phyloP scores from a whole-genome alignment of 1,140 invertebrate genomes.

The Lordiphosa stackelbergi region DNA sequence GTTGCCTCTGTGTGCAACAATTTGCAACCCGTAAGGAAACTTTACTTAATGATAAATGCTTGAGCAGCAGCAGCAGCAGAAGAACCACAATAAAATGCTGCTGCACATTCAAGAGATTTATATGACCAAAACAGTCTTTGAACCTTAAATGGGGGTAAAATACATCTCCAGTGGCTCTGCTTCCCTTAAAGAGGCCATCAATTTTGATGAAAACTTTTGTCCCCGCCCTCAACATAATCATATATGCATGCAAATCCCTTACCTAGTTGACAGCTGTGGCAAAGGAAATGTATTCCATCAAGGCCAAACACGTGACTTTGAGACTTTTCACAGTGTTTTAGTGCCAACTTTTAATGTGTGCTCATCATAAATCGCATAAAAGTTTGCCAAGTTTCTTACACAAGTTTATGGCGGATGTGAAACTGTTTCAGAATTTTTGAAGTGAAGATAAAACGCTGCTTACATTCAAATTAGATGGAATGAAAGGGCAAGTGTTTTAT shows the following conservation, averaged over 20 bases:
- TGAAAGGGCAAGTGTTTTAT: too few relatives aligned
- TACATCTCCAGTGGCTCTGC: constrained; percentile 3
- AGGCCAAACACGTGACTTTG: constrained; percentile 9
- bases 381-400: too few relatives aligned
- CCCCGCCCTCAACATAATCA: too few relatives aligned
- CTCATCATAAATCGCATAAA: too few relatives aligned
- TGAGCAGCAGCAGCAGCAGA: constrained; percentile 19
- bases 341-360: constrained; percentile 13
- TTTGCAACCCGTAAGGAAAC: constrained; percentile 61
- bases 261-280: neutral
- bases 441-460: too few relatives aligned
- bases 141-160: constrained; percentile 22
- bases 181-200: constrained; percentile 36
- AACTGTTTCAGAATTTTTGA: too few relatives aligned
- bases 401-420: too few relatives aligned
- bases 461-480: too few relatives aligned
- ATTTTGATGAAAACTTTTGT: constrained; percentile 41
- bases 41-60: constrained; percentile 69
- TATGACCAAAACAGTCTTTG: constrained; percentile 41
- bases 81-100: constrained; percentile 30
- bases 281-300: constrained; percentile 6
- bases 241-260: constrained; percentile 4
- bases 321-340: constrained; percentile 3
- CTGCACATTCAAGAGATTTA: constrained; percentile 52
- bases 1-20: constrained; percentile 63